Base-by-base conservation (phyloP, 2,113 vertebrate species). In the Trichomycterus rosablanca region DNA sequence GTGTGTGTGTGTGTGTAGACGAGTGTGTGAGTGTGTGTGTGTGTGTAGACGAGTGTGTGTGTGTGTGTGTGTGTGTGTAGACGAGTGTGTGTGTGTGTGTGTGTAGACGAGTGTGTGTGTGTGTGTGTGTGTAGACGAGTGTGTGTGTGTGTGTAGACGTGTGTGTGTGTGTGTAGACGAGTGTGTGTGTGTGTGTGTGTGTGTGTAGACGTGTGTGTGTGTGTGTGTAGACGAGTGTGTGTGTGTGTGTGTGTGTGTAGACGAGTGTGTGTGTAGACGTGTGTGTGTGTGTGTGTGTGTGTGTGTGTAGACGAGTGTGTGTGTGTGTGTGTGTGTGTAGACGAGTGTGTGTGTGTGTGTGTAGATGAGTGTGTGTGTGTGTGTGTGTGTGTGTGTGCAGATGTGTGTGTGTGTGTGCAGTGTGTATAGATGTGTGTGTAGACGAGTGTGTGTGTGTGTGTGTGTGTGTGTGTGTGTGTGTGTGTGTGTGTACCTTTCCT, bases 401-500 rank as follows among this genome's bases (percentile, higher is more conserved):
- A n/a, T 63, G 7, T 19, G 49, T 42, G 34, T 46, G 40, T 28
- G 56, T 59, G 32, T 54, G 55, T 69, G 59, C 54, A n/a, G 64
- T 42, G 55, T 59, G 16, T 16, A 42, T 26, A 35, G 23, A 34
- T 39, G n/a, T 37, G 32, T 51, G 32, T 19, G 2, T 54, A n/a
- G n/a, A n/a, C n/a, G n/a, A n/a, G n/a, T n/a, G n/a, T 8, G 49
- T 63, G 7, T 19, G 49, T 42, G 34, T 46, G 40, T 28, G 56
- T 59, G 32, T 54, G 55, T 69, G 59, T 57, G 64, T 42, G 55
- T 59, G 16, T 16, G 48, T 26, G 43, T 32, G 42, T 39, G n/a
- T 37, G 32, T 51, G 32, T 19, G 2, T 54, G 42, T 54, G 14
- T 70, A 94, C 95, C 90, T 92, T 88, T 94, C 45, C 89, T 91